Base-by-base conservation (phyloP, 2,888 invertebrate species). In the Nezara viridula region DNA sequence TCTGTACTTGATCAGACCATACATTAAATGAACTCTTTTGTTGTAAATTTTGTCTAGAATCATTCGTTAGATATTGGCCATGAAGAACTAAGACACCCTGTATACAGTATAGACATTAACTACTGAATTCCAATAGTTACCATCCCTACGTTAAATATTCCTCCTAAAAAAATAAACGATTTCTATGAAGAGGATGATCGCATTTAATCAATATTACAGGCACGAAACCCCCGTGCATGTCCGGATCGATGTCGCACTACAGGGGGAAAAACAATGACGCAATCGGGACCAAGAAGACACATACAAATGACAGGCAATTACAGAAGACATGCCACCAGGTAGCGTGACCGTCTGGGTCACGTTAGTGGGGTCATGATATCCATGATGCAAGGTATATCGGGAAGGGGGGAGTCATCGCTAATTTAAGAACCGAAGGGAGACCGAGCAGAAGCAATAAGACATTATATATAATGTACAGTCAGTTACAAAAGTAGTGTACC, bases 241-340 rank as follows among this genome's bases (percentile, higher is more conserved):
- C 9, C 24, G n/a, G n/a, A n/a, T 60, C 60, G 60, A 60, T 60
- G 12, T 32, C 60, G 27, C 60, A 32, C 12, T 27, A 55, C 66
- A 2, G 37, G 66, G 66, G 66, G n/a, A 73, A 73, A 73, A 19
- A 73, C 32, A 7, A 2, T 73, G 66, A 73, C 37, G 66, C 66
- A 32, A 60, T n/a, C 60, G 6, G 1, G 0, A 55, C n/a, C n/a
- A 73, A 73, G 66, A 73, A 77, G 77, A 77, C 37, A 40, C 40
- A 77, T 10, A 40, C 44, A n/a, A 81, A 44, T 81, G 44, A 40
- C 81, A 81, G n/a, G 81, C 14, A n/a, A 81, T 47, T 81, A n/a
- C 81, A 44, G 44, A 77, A 40, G 77, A 77, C 40, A 77, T 77
- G 77, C 77, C 40, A 77, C 40, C 40, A 40, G 27, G 16, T 47